Evolutionary conservation across 2,888 invertebrate genomes (phyloP), one percentile per base, ranked within the genome.

Genomic region (Acrobeloides nanus): DNA sequence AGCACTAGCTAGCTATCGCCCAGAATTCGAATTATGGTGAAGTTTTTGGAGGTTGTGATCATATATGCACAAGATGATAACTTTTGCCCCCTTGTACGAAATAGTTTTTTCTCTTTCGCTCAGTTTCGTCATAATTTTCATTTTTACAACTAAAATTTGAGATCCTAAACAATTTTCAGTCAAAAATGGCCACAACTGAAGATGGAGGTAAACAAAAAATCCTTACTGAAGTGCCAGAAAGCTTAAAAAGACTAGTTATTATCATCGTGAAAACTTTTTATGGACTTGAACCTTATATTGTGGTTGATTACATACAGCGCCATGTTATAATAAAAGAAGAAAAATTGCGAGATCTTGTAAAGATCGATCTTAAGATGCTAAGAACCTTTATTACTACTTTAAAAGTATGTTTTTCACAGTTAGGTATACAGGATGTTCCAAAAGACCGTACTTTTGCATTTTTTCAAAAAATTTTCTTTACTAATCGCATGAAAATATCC

Each of bases 311-410:
- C 43, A 61, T 73, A 15, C 66, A 72, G 58, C 49, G 61, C 23
- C 60, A 62, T 10, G 59, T 58, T 17, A 69, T 69, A 51, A 61
- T 73, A 24, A 58, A 61, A 21, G 73, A 73, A 50, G 73, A 73
- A 29, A 57, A 55, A 39, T 51, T 73, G 10, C 57, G 70, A 12
- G 48, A 57, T 3, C 46, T 64, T 5, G 45, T 68, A 0, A 55
- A 62, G 41, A 59, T 72, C 46, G 73, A 73, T 38, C 59, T 64
- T 20, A 63, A 62, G 44, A 48, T 53, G 15, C 48, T 73, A 17
- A 42, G 72, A 52, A 55, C 58, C 45, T 53, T 66, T 17, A 26
- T 48, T 17, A 29, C 39, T 2, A 38, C 46, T 7, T 38, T 59
- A 12, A 61, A 63, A 39, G 59, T 55, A 8, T 17, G 26, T 40